Evolutionary conservation across 2,797 vertebrate genomes (phyloP).

Genomic region (Craterocephalus amniculus): DNA sequence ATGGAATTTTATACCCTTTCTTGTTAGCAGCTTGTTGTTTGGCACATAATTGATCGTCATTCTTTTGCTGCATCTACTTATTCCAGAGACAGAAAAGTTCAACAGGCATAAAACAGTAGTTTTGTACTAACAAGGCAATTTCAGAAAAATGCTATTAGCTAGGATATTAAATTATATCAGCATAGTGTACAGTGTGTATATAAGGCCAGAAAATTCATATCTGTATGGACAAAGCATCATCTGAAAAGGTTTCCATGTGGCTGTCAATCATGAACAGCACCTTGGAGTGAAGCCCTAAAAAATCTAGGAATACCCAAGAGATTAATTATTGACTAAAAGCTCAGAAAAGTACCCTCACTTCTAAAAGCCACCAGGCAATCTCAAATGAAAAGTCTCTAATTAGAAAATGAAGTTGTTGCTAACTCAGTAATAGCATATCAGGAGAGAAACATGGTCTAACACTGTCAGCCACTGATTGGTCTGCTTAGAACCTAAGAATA

Average conservation of each 20-base stretch:
- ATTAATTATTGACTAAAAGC: neutral
- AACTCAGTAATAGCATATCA: neutral
- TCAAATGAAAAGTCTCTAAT: neutral
- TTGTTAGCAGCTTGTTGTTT: neutral
- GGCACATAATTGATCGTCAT: neutral
- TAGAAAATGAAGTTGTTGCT: neutral
- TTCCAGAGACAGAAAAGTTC: neutral
- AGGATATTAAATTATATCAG: neutral
- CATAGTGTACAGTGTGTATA: neutral
- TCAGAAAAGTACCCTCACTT: neutral
- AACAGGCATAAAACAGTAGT: neutral
- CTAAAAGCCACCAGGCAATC: neutral
- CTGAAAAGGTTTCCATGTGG: neutral
- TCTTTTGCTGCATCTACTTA: neutral
- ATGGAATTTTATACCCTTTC: neutral
- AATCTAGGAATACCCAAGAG: neutral
- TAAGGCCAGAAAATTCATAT: too few species aligned
- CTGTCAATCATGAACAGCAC: neutral
- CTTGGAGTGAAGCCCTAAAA: neutral
- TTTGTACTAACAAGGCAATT: neutral
- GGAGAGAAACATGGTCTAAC: neutral
- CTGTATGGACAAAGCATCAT: too few species aligned
- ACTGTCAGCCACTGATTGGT: neutral
- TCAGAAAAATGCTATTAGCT: too few species aligned
- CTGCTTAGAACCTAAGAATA: neutral